Percentiles rank a stretch among this genome's conserved stretches.
These are phyloP conservation scores for Rhincodon typus DNA, from an alignment of 2,797 vertebrate genomes.

Conservation along the genomic window DNA sequence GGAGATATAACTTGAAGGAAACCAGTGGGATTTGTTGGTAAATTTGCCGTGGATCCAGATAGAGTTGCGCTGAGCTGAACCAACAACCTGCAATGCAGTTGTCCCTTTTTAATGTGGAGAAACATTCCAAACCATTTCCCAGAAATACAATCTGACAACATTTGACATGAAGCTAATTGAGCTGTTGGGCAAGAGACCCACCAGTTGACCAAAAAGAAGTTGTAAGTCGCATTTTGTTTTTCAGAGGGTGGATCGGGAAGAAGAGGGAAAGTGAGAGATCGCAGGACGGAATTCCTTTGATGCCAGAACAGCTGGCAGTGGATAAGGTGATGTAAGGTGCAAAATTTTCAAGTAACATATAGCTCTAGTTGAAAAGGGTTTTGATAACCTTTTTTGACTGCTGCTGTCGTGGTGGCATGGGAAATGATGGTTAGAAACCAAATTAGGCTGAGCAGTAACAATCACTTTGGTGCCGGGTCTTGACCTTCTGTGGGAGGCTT, in stretches of 20 bases:
- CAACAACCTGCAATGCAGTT: background rate
- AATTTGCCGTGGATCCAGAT: background rate
- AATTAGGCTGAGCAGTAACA: background rate
- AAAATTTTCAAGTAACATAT: background rate
- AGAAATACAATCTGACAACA: background rate
- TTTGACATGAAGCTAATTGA: background rate
- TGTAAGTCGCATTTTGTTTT: background rate
- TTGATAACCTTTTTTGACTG: background rate
- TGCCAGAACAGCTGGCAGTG: background rate
- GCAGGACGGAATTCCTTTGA: background rate
- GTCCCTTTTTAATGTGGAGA: background rate
- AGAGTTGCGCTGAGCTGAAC: background rate
- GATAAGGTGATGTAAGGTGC: background rate
- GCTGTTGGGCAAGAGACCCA: background rate
- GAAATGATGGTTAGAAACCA: background rate
- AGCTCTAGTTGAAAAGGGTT: background rate
- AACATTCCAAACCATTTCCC: background rate
- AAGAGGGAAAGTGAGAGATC: background rate
- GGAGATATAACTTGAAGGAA: background rate
- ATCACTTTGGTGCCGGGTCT: background rate
- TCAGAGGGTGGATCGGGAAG: too few relatives aligned
- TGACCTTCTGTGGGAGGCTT: background rate
- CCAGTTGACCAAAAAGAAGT: background rate
- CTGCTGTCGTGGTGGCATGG: too few relatives aligned
- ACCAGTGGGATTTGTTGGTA: background rate